Evolutionary conservation across 2,113 vertebrate species (phyloP), one percentile per base, ranked within the genome.

Genomic region (Aleadryas rufinucha): DNA sequence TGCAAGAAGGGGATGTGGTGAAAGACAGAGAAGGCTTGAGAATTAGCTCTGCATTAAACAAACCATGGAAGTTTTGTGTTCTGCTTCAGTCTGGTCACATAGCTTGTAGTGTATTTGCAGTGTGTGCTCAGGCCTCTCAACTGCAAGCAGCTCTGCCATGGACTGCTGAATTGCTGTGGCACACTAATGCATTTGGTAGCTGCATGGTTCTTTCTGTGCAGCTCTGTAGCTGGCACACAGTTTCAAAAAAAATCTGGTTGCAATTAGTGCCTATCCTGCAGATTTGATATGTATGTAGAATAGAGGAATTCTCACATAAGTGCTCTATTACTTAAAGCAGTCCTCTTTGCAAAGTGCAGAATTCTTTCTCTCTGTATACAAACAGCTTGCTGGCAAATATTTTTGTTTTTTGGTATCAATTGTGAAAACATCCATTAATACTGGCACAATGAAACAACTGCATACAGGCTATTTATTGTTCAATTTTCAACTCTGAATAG

Each of bases 341-440:
- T 41, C 54, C 52, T 57, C 53, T 87, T 54, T 45, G 53, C 39
- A 70, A 78, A 78, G 70, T 5, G 21, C 11, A 24, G 16, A 19
- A 33, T 77, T 76, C 20, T 42, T 92, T 66, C 33, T 41, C 44
- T 85, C 37, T 75, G 10, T 50, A 19, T 45, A 41, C 27, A 33
- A 84, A 57, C 28, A 83, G 59, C 44, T 84, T 85, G 30, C 64
- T 70, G 76, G 74, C 84, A 84, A 91, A 26, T 35, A 33, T 12
- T 85, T 93, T 75, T 72, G 31, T 30, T 79, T 87, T 94, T 57
- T 37, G 4, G 39, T 76, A 61, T 78, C 39, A 85, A 71, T 57
- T 74, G 50, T 91, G 56, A 89, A 93, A 92, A 41, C 21, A 56
- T 53, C 35, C 66, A 54, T 89, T 93, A 95, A 89, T 84, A 61